A percentile compares a stretch with the other conserved stretches of the same genome.
phyloP scores from a whole-genome alignment of 2,888 invertebrate genomes.

The Aphodius granarius region DNA sequence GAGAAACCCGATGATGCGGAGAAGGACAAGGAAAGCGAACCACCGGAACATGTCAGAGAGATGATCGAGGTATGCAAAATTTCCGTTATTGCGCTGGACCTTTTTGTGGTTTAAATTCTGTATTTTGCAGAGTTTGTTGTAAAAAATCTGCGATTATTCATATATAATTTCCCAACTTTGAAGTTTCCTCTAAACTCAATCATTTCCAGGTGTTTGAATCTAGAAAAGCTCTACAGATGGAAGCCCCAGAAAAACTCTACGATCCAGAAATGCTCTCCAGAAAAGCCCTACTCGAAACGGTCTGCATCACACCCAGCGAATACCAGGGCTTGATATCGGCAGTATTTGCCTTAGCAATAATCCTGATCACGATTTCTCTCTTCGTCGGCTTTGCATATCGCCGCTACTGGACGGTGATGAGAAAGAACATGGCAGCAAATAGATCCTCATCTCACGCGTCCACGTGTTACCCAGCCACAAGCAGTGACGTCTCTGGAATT shows the following conservation, averaged over 20 bases:
- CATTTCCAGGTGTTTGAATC: conserved; percentile 76
- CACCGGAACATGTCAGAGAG: conserved; percentile 78
- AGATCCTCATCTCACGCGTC: conserved; percentile 55
- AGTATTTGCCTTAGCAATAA: conserved; percentile 72
- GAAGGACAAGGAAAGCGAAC: conserved; percentile 56
- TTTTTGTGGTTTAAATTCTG: too few relatives aligned
- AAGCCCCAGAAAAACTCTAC: conserved; percentile 65
- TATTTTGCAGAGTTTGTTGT: too few relatives aligned
- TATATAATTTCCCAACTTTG: too few relatives aligned
- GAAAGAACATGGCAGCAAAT: conserved; percentile 66
- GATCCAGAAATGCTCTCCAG: conserved; percentile 72
- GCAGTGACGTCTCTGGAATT: conserved; percentile 59
- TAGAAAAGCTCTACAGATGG: conserved; percentile 64
- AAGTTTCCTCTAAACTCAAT: conserved; percentile 15
- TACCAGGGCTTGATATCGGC: conserved; percentile 84
- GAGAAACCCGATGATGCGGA: conserved; percentile 57
- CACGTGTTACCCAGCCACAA: conserved; percentile 53
- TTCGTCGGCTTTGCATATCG: conserved; percentile 76
- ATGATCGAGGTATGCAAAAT: conserved; percentile 80
- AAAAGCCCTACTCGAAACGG: conserved; percentile 66
- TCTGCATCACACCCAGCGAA: conserved; percentile 81
- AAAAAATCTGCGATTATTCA: too few relatives aligned
- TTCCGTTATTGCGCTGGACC: not conserved
- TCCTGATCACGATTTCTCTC: conserved; percentile 73
- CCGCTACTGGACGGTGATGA: conserved; percentile 76